These are phyloP conservation scores for Parauchenoglanis ngamensis DNA, from an alignment of 2,797 vertebrate genomes.

Conservation along the genomic window DNA sequence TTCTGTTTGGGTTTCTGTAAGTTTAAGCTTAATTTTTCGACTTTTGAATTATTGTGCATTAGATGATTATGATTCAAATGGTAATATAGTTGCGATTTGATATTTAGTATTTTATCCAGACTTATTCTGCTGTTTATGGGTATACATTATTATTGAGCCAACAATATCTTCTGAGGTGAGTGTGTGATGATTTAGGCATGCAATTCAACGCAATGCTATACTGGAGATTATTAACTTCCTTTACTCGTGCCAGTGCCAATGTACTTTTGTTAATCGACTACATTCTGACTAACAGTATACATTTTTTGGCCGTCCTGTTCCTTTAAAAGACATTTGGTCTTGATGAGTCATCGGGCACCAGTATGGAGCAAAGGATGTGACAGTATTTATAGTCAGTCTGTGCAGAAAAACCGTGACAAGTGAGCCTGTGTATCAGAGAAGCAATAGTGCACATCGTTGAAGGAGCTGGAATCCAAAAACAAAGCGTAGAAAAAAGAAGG, in stretches of 20 bases:
- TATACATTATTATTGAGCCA: neutral
- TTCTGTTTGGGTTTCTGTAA: neutral
- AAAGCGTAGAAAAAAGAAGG: neutral
- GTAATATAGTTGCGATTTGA: neutral
- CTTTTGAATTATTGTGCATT: neutral
- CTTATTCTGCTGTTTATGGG: neutral
- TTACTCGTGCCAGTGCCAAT: neutral
- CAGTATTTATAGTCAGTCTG: constrained; percentile 28
- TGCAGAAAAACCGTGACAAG: constrained; percentile 47
- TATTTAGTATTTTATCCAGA: neutral
- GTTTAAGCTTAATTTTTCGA: neutral
- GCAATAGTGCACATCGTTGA: constrained; percentile 21
- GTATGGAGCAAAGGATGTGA: neutral
- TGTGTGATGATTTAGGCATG: neutral
- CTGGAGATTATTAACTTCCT: neutral
- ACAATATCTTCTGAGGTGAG: neutral
- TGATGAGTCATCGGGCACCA: neutral
- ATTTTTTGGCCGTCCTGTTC: neutral
- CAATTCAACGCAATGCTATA: neutral
- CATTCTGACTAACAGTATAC: neutral
- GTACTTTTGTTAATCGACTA: neutral
- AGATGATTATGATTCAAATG: neutral
- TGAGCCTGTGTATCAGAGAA: constrained; percentile 13
- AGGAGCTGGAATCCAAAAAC: neutral
- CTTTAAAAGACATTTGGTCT: constrained; percentile 11